These are phyloP conservation scores for Herpailurus yagouaroundi DNA, from an alignment of 2,113 vertebrate genomes.

Conservation along the genomic window DNA sequence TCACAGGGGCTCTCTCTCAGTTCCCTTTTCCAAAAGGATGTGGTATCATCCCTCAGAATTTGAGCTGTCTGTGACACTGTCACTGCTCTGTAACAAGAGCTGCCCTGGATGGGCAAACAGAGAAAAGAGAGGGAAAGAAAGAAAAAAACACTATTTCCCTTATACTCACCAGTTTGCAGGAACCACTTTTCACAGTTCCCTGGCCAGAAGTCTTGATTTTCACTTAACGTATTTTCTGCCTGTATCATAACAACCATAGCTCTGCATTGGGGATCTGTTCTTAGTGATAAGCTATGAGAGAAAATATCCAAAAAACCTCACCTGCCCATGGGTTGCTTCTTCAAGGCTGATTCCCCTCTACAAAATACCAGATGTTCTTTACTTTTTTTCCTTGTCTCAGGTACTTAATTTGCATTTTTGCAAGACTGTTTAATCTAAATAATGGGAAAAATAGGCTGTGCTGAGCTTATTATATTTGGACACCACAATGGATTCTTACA, in stretches of 20 bases:
- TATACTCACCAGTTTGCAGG: background rate
- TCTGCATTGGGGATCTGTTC: background rate
- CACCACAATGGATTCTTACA: background rate
- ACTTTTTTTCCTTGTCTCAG: background rate
- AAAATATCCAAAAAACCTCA: background rate
- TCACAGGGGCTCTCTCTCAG: background rate
- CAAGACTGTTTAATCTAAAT: background rate
- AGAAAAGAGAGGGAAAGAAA: background rate
- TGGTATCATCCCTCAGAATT: background rate
- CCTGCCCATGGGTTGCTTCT: too few species aligned
- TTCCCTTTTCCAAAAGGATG: background rate
- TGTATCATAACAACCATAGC: background rate
- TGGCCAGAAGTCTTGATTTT: background rate
- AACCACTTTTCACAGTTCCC: background rate
- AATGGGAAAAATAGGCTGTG: background rate
- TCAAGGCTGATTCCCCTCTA: background rate
- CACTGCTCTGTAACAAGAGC: background rate
- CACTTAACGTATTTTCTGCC: background rate
- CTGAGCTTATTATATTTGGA: background rate
- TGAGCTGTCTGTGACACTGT: background rate
- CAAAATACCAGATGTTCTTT: background rate
- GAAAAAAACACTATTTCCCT: background rate
- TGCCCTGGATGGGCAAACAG: background rate
- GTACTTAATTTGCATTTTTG: background rate
- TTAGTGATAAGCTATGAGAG: background rate